Evolutionary conservation across 1,140 invertebrate species (phyloP).

Genomic region (Caenorhabditis latens): DNA sequence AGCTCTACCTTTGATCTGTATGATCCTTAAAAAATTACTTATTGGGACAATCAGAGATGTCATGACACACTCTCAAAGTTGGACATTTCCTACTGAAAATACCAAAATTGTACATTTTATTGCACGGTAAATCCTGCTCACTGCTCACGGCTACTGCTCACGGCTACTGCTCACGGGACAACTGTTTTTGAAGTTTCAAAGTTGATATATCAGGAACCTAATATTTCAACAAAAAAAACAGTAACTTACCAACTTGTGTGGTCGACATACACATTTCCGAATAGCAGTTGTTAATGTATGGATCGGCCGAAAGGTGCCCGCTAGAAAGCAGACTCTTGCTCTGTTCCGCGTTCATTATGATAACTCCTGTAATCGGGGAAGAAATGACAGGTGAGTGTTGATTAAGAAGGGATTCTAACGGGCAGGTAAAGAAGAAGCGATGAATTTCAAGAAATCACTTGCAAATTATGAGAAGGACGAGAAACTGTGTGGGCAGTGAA

Average conservation of each 20-base stretch:
- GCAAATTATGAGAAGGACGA: background rate
- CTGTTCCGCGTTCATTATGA: conserved; percentile 56
- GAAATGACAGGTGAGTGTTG: background rate
- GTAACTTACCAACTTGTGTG: conserved; percentile 55
- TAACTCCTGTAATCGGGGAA: conserved; percentile 47
- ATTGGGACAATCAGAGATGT: too few species aligned
- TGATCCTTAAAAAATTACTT: too few species aligned
- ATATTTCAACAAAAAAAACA: too few species aligned
- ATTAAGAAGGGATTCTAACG: background rate
- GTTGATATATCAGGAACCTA: too few species aligned
- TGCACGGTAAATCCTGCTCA: too few species aligned
- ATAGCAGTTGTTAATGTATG: conserved; percentile 61
- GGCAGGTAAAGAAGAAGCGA: background rate
- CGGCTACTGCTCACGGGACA: too few species aligned
- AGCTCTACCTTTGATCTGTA: too few species aligned
- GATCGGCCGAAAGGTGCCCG: conserved; percentile 62
- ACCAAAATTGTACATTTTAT: too few species aligned
- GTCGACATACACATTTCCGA: conserved; percentile 62
- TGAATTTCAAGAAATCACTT: background rate
- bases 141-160: too few species aligned
- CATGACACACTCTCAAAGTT: too few species aligned
- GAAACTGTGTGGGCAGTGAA: background rate
- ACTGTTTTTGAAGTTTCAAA: too few species aligned
- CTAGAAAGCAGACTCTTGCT: conserved; percentile 58
- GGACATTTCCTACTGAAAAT: too few species aligned